These are phyloP conservation scores for Lycodopsis pacificus DNA, from an alignment of 2,797 vertebrate genomes.

Conservation along the genomic window DNA sequence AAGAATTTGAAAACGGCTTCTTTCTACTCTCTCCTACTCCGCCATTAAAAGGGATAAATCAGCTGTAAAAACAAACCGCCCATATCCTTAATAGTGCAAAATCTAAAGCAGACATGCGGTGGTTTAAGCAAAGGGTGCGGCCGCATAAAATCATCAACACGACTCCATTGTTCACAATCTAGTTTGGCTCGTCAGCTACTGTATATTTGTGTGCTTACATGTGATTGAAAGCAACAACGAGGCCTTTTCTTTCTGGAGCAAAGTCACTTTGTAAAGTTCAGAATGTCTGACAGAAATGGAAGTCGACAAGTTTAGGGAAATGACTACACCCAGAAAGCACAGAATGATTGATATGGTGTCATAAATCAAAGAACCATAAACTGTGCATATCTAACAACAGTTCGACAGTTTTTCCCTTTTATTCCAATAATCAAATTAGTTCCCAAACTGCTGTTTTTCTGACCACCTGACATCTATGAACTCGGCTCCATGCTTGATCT, in stretches of 20 bases:
- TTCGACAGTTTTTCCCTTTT: not conserved
- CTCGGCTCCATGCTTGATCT: slow-evolving; percentile 60
- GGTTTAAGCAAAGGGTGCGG: slow-evolving; percentile 57
- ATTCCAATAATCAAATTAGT: not conserved
- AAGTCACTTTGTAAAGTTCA: slow-evolving; percentile 24
- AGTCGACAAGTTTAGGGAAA: slow-evolving; percentile 15
- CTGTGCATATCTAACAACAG: not conserved
- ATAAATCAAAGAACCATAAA: not conserved
- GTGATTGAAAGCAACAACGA: slow-evolving; percentile 51
- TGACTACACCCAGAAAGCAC: slow-evolving; percentile 26
- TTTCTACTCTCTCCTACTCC: not conserved
- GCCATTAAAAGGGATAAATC: slow-evolving; percentile 21
- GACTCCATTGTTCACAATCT: slow-evolving; percentile 45
- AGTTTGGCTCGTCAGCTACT: slow-evolving; percentile 41
- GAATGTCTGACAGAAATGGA: slow-evolving; percentile 18
- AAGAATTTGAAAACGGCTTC: not conserved
- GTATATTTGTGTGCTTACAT: slow-evolving; percentile 59
- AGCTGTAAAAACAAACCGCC: slow-evolving; percentile 24
- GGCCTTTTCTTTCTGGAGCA: slow-evolving; percentile 45
- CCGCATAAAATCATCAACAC: slow-evolving; percentile 47
- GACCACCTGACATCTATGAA: slow-evolving; percentile 64
- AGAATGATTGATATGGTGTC: slow-evolving; percentile 12
- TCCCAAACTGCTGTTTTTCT: slow-evolving; percentile 22
- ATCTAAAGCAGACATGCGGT: slow-evolving; percentile 39
- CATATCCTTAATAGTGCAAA: slow-evolving; percentile 22